Evolutionary conservation across 2,888 invertebrate species (phyloP).

Genomic region (Parascotia fuliginaria): DNA sequence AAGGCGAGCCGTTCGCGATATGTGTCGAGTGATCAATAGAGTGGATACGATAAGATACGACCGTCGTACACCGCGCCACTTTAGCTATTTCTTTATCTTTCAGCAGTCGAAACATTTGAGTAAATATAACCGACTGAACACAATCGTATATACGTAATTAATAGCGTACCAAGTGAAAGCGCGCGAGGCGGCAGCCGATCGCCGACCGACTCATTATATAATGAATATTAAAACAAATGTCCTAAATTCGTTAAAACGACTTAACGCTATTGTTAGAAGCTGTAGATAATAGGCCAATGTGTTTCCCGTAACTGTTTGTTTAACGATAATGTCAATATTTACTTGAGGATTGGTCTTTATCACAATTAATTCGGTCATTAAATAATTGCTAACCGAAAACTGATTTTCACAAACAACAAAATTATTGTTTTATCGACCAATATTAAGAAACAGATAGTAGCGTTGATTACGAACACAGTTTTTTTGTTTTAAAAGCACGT

Average conservation of each 20-base stretch:
- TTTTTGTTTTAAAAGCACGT: slow-evolving; percentile 15
- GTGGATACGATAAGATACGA: slow-evolving; percentile 80
- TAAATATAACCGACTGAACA: slow-evolving; percentile 79
- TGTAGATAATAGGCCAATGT: slow-evolving; percentile 28
- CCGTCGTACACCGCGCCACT: slow-evolving; percentile 71
- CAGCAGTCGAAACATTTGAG: slow-evolving; percentile 80
- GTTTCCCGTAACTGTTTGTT: slow-evolving; percentile 27
- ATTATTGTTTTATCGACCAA: slow-evolving; percentile 49
- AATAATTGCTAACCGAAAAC: slow-evolving; percentile 42
- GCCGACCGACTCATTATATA: slow-evolving; percentile 78
- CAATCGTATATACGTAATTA: slow-evolving; percentile 79
- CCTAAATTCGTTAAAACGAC: slow-evolving; percentile 68
- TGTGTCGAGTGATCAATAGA: slow-evolving; percentile 83
- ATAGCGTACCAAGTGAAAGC: slow-evolving; percentile 81
- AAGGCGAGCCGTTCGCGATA: slow-evolving; percentile 80
- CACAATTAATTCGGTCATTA: slow-evolving; percentile 44
- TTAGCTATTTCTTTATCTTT: slow-evolving; percentile 81
- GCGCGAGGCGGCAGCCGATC: slow-evolving; percentile 63
- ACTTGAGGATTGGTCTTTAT: slow-evolving; percentile 42
- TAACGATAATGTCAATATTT: slow-evolving; percentile 52
- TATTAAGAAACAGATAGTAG: slow-evolving; percentile 35
- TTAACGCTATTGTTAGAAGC: slow-evolving; percentile 58
- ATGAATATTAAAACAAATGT: slow-evolving; percentile 81
- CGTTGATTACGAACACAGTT: slow-evolving; percentile 30
- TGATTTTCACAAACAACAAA: slow-evolving; percentile 50